Base-by-base conservation (phyloP, 2,888 invertebrate genomes). In the Iselma pallidipennis region DNA sequence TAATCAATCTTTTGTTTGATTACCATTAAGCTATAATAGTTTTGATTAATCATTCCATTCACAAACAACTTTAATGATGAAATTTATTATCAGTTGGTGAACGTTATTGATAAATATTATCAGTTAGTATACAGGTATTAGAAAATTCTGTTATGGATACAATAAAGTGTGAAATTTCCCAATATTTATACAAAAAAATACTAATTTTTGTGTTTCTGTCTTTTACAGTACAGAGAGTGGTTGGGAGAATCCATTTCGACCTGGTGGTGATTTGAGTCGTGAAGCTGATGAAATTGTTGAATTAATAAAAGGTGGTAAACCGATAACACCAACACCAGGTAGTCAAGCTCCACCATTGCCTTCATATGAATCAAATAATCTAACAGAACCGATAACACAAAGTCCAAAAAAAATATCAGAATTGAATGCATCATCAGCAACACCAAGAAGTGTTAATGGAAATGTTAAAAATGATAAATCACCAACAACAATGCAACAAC, bases 161-260 rank as follows among this genome's bases (percentile, higher is more conserved):
- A 42, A 42, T 42, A 42, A 10, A 3, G 42, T 42, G 7, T 14
- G 14, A 37, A 37, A 6, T 42, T 42, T 2, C 19, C 6, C 10
- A 21, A 21, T 42, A 42, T 21, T 21, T 42, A 16, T 16, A 29
- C 10, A 21, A 16, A 16, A 37, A 37, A 37, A 6, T 2, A 19
- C 9, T 16, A 19, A 16, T n/a, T 37, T 1, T 2, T 6, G 2
- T 31, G 12, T 1, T n/a, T 31, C 4, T 37, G 19, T 2, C 21
- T 21, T 2, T 21, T 85, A 14, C 87, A 97, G 96, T 83, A 91
- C 93, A 82, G 96, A 96, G 81, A 96, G 95, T 79, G 95, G 95
- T 69, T 95, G 96, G 91, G 97, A 98, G 83, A 98, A 97, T 83
- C 97, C 97, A 60, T 98, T 98, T 86, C 90, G 96, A 79, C 96